Base-by-base conservation (phyloP, 2,888 invertebrate species). In the Isoperla grammatica region DNA sequence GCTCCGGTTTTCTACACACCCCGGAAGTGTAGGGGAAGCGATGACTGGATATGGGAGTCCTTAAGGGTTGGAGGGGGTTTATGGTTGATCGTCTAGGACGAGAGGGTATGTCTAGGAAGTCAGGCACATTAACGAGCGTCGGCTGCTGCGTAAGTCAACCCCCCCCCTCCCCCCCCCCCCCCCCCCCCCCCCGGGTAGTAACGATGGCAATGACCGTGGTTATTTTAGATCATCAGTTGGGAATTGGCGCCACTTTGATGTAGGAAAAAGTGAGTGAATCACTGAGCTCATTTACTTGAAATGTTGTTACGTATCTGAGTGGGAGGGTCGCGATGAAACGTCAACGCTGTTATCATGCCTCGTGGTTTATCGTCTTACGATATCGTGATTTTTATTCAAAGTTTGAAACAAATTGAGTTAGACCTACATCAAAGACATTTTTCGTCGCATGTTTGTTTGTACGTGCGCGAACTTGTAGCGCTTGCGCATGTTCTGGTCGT, bases 1-100 rank as follows among this genome's bases (percentile, higher is more conserved):
- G 49, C 17, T 37, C 37, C 20, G 39, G 37, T 53, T 53, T 53
- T 53, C 53, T 19, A 17, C 45, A 53, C 53, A 39, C 53, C 53
- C 53, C 53, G 53, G 53, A 53, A 19, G 53, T 53, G 53, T 53
- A 53, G 20, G 39, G 53, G 53, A 53, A 53, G 20, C 53, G 53
- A 53, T 53, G 53, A 37, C 53, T 53, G 53, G 53, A 53, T 53
- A 53, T 39, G 40, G 53, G 53, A 39, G 40, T 17, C 40, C 53
- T 39, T 53, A 39, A 39, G 53, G 39, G 17, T 45, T 17, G 45
- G 17, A 13, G 53, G 37, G 20, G 53, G 53, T 53, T 53, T 53
- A 53, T 53, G 53, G 53, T 53, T 53, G 53, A 53, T 53, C 53
- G 53, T 53, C 53, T 53, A 37, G 17, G 49, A 3, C 29, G 49